Evolutionary conservation across 2,113 vertebrate genomes (phyloP).

Genomic region (Perca flavescens): DNA sequence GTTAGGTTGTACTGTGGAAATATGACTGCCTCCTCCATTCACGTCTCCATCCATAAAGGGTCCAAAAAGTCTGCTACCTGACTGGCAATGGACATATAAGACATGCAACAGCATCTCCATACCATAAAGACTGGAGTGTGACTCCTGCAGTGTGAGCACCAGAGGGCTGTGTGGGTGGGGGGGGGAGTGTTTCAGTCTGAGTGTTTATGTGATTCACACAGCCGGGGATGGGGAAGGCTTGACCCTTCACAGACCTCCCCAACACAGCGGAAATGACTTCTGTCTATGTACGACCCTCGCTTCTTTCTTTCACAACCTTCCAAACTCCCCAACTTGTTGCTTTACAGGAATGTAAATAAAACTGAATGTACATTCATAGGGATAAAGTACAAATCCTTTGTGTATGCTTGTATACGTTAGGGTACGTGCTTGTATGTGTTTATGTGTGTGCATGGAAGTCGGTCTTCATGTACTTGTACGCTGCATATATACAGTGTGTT

Average conservation of each 20-base stretch:
- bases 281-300: constrained; percentile 24
- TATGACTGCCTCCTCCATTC: no score
- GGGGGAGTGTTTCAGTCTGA: constrained; percentile 47
- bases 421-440: not conserved
- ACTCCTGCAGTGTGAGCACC: constrained; percentile 19
- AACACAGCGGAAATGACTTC: constrained; percentile 75
- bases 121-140: constrained; percentile 2
- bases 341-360: constrained; percentile 42
- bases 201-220: constrained; percentile 77
- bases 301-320: constrained; percentile 14
- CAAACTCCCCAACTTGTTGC: constrained; percentile 9
- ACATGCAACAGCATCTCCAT: no score
- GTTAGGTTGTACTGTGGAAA: no score
- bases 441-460: not conserved
- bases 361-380: not conserved
- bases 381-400: no score
- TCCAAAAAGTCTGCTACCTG: no score
- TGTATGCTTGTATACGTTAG: not conserved
- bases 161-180: not conserved
- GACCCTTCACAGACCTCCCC: constrained; percentile 67
- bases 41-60: no score
- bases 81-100: no score
- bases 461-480: not conserved
- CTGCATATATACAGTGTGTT: not conserved
- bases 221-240: constrained; percentile 51